Evolutionary conservation across 1,140 invertebrate genomes (phyloP).

Genomic region (Heliconius congener): DNA sequence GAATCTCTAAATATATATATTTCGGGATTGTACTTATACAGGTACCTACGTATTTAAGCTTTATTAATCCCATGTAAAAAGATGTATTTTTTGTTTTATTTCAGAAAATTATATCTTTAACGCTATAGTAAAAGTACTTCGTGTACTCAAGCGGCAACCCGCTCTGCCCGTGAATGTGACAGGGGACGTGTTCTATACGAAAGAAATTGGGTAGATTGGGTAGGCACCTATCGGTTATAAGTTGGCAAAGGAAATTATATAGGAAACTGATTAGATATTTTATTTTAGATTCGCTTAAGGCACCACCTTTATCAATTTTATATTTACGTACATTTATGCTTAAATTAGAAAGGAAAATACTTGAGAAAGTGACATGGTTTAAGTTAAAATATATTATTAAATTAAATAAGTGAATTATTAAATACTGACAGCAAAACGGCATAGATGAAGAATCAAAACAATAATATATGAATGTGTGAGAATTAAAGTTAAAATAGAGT

Average conservation of each 20-base stretch:
- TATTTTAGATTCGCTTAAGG: slow-evolving; percentile 18
- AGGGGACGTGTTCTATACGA: slow-evolving; percentile 15
- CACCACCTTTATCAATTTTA: not conserved
- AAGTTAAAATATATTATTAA: not conserved
- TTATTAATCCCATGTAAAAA: too few species aligned
- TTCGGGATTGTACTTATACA: too few species aligned
- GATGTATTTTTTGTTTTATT: too few species aligned
- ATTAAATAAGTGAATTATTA: too few species aligned
- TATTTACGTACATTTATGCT: not conserved
- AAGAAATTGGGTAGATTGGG: slow-evolving; percentile 29
- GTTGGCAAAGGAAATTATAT: slow-evolving; percentile 29
- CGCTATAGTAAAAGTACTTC: not conserved
- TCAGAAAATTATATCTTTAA: too few species aligned
- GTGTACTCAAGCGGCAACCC: not conserved
- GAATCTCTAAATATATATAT: too few species aligned
- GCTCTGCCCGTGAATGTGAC: slow-evolving; percentile 35
- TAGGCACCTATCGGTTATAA: slow-evolving; percentile 30
- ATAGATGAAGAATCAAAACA: too few species aligned
- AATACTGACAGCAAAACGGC: too few species aligned
- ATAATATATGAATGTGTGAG: too few species aligned
- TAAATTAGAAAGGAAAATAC: not conserved
- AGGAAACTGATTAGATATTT: slow-evolving; percentile 30
- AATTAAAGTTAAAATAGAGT: too few species aligned
- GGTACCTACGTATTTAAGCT: too few species aligned
- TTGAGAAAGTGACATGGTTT: not conserved